phyloP scores from a whole-genome alignment of 2,888 invertebrate genomes.

The Heliconius erato region DNA sequence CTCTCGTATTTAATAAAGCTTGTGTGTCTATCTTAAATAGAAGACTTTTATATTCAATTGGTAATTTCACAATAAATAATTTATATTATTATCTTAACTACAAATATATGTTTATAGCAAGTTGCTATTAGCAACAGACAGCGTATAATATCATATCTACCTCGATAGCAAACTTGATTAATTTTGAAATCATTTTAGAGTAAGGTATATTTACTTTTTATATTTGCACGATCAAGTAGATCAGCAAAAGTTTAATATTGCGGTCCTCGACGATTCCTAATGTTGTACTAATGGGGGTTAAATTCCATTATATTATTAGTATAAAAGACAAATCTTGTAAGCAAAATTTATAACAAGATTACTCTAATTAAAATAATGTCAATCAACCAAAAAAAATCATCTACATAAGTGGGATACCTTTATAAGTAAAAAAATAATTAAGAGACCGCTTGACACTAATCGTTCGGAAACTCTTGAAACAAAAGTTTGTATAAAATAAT shows the following conservation, averaged over 20 bases:
- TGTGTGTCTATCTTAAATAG: too few species aligned
- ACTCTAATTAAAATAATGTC: background rate
- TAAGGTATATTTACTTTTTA: constrained; percentile 6
- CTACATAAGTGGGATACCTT: background rate
- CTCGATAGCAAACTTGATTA: background rate
- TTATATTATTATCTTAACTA: background rate
- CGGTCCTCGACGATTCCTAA: background rate
- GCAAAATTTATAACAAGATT: background rate
- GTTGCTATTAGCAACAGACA: background rate
- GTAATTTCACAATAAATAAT: background rate
- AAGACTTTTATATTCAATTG: too few species aligned
- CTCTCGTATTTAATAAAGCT: too few species aligned
- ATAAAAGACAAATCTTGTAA: background rate
- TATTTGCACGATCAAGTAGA: constrained; percentile 9
- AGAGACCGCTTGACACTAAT: constrained; percentile 23
- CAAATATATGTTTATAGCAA: background rate
- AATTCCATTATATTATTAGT: background rate
- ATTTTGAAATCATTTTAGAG: constrained; percentile 5
- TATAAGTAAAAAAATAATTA: constrained; percentile 6
- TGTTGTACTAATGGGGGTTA: constrained; percentile 1
- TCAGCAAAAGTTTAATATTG: constrained; percentile 11
- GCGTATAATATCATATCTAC: background rate
- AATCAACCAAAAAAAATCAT: constrained; percentile 2
- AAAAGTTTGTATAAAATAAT: constrained; percentile 16
- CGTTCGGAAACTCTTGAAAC: constrained; percentile 16